phyloP scores from a whole-genome alignment of 2,888 invertebrate species.

The Drosophila hamatofila region DNA sequence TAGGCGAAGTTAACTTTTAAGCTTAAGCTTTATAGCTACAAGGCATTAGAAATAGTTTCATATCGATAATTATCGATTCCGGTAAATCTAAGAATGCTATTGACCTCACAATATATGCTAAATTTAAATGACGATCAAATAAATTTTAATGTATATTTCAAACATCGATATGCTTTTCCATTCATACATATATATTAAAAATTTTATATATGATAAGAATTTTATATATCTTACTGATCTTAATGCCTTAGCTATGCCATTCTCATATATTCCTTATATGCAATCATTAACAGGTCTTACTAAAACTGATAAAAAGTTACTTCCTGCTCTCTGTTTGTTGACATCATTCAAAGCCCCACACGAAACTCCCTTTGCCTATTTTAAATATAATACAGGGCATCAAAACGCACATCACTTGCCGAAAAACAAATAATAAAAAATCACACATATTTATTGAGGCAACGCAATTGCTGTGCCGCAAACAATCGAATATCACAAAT shows the following conservation, averaged over 20 bases:
- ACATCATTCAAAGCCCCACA: background rate
- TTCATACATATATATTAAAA: too few relatives aligned
- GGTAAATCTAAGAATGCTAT: background rate
- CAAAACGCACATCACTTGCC: conserved; percentile 24
- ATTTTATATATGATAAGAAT: too few relatives aligned
- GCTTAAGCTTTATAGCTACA: background rate
- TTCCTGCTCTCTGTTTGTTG: background rate
- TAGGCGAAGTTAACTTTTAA: too few relatives aligned
- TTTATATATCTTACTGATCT: too few relatives aligned
- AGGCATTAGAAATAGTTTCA: too few relatives aligned
- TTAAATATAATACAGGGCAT: background rate
- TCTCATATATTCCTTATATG: background rate
- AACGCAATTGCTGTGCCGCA: conserved; percentile 26
- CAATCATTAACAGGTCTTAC: too few relatives aligned
- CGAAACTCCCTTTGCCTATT: background rate
- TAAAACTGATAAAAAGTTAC: too few relatives aligned
- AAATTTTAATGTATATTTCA: too few relatives aligned
- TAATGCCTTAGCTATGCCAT: background rate
- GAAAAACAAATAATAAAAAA: conserved; percentile 27
- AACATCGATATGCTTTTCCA: too few relatives aligned
- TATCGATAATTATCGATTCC: background rate
- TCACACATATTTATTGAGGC: conserved; percentile 59
- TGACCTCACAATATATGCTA: background rate
- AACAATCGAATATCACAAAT: conserved; percentile 65
- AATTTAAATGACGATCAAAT: too few relatives aligned